Percentiles rank a stretch among this genome's conserved stretches.
Conservation (phyloP, 2,113 vertebrate genomes). For the Pituophis catenifer region DNA sequence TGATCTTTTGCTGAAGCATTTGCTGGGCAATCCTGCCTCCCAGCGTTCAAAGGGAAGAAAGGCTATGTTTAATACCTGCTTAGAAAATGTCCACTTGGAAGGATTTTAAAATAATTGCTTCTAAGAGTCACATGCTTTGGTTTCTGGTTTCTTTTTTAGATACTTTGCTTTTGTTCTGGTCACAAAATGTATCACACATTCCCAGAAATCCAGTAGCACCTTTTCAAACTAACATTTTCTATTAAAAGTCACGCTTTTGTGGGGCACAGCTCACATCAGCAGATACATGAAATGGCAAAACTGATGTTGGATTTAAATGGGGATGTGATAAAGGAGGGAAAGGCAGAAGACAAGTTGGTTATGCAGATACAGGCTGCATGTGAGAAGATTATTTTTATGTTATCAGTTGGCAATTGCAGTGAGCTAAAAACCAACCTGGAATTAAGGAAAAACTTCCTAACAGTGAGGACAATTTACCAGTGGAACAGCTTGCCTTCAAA, state of each 20-base stretch:
- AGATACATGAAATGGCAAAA: not conserved
- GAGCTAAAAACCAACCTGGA: not conserved
- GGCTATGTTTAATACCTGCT: not conserved
- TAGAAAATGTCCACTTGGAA: not conserved
- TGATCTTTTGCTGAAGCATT: constrained; percentile 19
- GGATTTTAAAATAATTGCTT: not conserved
- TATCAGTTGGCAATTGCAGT: not conserved
- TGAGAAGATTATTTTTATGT: not conserved
- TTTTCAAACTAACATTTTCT: not conserved
- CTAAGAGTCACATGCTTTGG: too few species aligned
- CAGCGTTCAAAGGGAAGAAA: constrained; percentile 16
- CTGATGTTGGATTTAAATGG: not conserved
- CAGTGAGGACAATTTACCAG: too few species aligned
- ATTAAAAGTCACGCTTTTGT: not conserved
- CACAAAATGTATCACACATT: not conserved
- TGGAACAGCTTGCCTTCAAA: too few species aligned
- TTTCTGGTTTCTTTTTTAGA: not conserved
- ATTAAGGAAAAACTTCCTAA: too few species aligned
- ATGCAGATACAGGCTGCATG: not conserved
- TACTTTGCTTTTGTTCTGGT: rapidly evolving
- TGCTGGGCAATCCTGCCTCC: constrained; percentile 59
- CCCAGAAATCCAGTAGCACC: not conserved
- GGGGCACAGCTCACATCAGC: not conserved
- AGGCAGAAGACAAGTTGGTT: not conserved
- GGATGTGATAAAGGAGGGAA: not conserved